phyloP scores from a whole-genome alignment of 2,113 vertebrate species.

The Scortum barcoo region DNA sequence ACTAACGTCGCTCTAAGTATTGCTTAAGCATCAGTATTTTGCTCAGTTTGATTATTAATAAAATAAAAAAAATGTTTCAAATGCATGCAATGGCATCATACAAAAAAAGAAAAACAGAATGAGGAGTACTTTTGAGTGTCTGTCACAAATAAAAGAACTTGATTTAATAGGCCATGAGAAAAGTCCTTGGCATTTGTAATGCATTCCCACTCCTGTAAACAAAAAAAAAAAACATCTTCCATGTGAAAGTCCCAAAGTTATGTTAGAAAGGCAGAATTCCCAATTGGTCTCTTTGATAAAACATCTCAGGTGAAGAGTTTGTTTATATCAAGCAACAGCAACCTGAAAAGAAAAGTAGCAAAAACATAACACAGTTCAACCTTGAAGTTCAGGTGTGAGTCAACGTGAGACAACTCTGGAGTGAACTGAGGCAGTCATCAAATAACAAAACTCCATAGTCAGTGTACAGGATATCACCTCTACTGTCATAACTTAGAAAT shows the following conservation, averaged over 20 bases:
- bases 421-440: conserved; percentile 49
- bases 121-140: conserved; percentile 57
- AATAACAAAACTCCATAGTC: conserved; percentile 62
- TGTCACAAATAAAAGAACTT: conserved; percentile 56
- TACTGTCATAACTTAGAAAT: conserved; percentile 49
- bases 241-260: conserved; percentile 43
- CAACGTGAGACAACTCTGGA: background rate
- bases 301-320: conserved; percentile 44
- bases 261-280: conserved; percentile 56
- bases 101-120: conserved; percentile 43
- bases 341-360: conserved; percentile 49
- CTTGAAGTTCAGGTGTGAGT: conserved; percentile 40
- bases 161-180: conserved; percentile 68
- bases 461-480: conserved; percentile 52
- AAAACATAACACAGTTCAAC: conserved; percentile 40
- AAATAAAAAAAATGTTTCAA: conserved; percentile 47
- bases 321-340: conserved; percentile 49
- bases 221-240: conserved; percentile 27
- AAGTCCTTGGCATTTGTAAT: conserved; percentile 72
- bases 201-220: conserved; percentile 49
- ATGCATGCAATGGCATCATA: conserved; percentile 71
- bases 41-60: conserved; percentile 61
- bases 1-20: conserved; percentile 69
- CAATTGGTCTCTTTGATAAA: conserved; percentile 56
- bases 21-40: conserved; percentile 75